Evolutionary conservation across 2,888 invertebrate species (phyloP).

Genomic region (Diadegma fenestrale): DNA sequence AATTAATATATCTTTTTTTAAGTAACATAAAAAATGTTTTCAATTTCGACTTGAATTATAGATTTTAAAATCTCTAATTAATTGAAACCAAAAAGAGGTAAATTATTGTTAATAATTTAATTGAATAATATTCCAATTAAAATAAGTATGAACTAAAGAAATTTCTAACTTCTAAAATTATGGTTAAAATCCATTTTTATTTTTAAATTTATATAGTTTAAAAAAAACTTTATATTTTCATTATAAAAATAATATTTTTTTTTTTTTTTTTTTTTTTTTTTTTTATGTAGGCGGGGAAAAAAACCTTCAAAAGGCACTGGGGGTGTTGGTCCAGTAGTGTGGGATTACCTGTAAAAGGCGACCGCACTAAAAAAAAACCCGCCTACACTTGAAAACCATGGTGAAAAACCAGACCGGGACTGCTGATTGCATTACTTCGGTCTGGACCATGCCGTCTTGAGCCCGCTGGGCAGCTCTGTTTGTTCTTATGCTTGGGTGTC

Average conservation of each 20-base stretch:
- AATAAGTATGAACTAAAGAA: constrained; percentile 84
- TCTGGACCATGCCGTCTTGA: too few species aligned
- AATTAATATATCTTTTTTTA: constrained; percentile 80
- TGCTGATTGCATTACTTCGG: too few species aligned
- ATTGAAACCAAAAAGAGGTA: constrained; percentile 88
- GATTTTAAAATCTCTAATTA: constrained; percentile 80
- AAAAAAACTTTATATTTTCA: neutral
- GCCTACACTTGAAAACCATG: too few species aligned
- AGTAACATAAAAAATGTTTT: constrained; percentile 84
- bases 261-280: too few species aligned
- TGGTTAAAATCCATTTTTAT: constrained; percentile 85
- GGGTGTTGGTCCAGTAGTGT: too few species aligned
- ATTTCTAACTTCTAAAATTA: constrained; percentile 89
- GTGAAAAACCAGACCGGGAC: too few species aligned
- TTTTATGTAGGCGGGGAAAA: too few species aligned
- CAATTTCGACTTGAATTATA: constrained; percentile 86
- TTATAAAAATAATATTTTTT: neutral
- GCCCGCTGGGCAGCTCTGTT: too few species aligned
- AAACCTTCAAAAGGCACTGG: too few species aligned
- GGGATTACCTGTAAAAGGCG: too few species aligned
- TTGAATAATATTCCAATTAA: constrained; percentile 87
- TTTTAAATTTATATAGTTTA: constrained; percentile 80
- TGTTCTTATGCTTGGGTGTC: too few species aligned
- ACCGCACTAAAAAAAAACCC: too few species aligned
- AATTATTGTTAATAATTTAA: constrained; percentile 89